Evolutionary conservation across 2,888 invertebrate genomes (phyloP).

Genomic region (Perizoma affinitatum): DNA sequence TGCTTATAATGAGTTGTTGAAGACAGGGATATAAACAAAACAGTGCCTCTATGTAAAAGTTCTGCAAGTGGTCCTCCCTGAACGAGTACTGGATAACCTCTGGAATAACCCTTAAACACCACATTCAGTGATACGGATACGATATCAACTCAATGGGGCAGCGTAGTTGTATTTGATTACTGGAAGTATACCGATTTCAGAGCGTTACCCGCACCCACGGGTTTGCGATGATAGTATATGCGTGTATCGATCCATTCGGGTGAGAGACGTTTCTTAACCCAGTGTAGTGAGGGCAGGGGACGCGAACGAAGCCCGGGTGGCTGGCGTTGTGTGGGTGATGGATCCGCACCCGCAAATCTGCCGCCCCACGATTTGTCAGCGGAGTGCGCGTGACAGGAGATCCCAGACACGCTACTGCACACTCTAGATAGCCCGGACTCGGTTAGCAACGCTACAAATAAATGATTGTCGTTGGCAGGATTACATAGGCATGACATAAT

Average conservation of each 20-base stretch:
- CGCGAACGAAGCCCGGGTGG: constrained; percentile 41
- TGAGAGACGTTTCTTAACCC: constrained; percentile 70
- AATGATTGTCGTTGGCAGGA: constrained; percentile 17
- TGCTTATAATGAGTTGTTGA: constrained; percentile 16
- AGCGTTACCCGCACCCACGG: constrained; percentile 54
- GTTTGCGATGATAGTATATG: constrained; percentile 60
- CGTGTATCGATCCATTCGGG: constrained; percentile 73
- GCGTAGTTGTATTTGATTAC: constrained; percentile 28
- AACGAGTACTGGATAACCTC: background rate
- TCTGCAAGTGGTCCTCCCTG: constrained; percentile 6
- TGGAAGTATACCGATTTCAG: constrained; percentile 25
- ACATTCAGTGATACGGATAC: constrained; percentile 6
- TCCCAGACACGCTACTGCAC: constrained; percentile 36
- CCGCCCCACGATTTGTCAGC: constrained; percentile 49
- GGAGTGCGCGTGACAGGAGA: constrained; percentile 50
- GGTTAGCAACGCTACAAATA: constrained; percentile 27
- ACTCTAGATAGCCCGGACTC: constrained; percentile 22
- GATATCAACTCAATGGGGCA: constrained; percentile 15
- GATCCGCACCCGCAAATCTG: constrained; percentile 37
- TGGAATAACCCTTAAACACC: background rate
- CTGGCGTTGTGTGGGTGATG: constrained; percentile 45
- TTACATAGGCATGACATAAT: constrained; percentile 19
- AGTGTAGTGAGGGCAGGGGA: constrained; percentile 45
- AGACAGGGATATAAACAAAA: constrained; percentile 5
- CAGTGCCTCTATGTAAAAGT: constrained; percentile 19